Percentiles rank a stretch among this genome's conserved stretches.
phyloP scores from a whole-genome alignment of 1,140 invertebrate genomes.

The Odontomachus brunneus region DNA sequence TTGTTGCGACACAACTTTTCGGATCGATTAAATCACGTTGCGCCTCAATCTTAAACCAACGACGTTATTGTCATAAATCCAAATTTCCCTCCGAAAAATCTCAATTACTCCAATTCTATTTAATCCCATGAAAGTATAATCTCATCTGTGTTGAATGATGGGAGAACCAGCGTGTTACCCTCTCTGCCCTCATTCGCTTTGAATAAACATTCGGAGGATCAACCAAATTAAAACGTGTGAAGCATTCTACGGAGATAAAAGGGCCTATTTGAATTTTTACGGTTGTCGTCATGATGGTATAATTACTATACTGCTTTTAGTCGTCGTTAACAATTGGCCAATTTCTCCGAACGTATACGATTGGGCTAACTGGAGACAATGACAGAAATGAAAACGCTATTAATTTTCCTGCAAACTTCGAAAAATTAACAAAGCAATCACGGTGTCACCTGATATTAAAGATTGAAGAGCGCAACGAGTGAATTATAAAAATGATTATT shows the following conservation, averaged over 20 bases:
- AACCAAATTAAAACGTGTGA: slow-evolving; percentile 35
- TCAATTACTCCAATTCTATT: slow-evolving; percentile 30
- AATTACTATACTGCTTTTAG: slow-evolving; percentile 21
- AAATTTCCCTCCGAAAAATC: neutral
- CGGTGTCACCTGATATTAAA: neutral
- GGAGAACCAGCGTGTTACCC: neutral
- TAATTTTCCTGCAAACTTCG: neutral
- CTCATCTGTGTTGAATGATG: slow-evolving; percentile 11
- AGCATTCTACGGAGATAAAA: neutral
- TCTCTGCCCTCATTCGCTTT: slow-evolving; percentile 1
- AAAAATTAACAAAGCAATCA: neutral
- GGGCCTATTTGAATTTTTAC: slow-evolving; percentile 22
- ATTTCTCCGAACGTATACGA: neutral
- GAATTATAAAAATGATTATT: too few species aligned
- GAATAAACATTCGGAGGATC: slow-evolving; percentile 25
- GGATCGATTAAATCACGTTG: neutral
- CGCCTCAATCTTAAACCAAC: neutral
- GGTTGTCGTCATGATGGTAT: slow-evolving; percentile 8
- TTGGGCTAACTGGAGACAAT: neutral
- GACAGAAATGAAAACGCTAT: neutral
- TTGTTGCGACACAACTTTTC: neutral
- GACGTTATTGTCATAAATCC: too few species aligned
- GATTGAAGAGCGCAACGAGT: too few species aligned
- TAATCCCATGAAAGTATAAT: slow-evolving; percentile 8
- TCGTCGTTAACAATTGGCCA: neutral